These are phyloP conservation scores for Chloropsis cyanopogon DNA, from an alignment of 2,113 vertebrate species.

Conservation along the genomic window DNA sequence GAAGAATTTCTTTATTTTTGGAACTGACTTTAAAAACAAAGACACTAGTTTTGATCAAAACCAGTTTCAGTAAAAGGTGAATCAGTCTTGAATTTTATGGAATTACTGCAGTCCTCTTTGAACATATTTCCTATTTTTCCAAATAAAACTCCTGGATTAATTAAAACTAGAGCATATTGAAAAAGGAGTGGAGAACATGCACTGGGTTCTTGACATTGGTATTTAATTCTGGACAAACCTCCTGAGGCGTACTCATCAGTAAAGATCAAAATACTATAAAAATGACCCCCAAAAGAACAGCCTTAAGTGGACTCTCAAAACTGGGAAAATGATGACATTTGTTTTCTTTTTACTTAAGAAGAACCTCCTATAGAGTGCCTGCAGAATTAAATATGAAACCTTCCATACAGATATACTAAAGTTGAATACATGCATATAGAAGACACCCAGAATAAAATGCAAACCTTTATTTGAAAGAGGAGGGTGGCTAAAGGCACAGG, in stretches of 20 bases:
- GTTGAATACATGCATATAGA: background rate
- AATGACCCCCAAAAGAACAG: background rate
- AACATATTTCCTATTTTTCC: background rate
- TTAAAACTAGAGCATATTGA: background rate
- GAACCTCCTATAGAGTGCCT: background rate
- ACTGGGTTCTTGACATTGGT: background rate
- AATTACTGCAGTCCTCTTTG: background rate
- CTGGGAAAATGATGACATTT: background rate
- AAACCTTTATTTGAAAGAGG: background rate
- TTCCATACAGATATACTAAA: background rate
- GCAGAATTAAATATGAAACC: background rate
- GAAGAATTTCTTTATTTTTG: background rate
- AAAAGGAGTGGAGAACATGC: background rate
- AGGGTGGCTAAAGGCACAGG: background rate
- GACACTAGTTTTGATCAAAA: background rate
- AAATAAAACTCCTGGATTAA: background rate
- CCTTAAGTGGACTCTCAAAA: background rate
- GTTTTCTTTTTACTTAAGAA: background rate
- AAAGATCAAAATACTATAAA: background rate
- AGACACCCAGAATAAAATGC: background rate
- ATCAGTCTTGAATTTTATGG: background rate
- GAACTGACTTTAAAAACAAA: background rate
- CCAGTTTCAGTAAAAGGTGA: background rate
- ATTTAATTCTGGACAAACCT: background rate
- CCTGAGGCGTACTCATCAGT: background rate